Evolutionary conservation across 2,797 vertebrate species (phyloP).

Genomic region (Poecilia wingei): DNA sequence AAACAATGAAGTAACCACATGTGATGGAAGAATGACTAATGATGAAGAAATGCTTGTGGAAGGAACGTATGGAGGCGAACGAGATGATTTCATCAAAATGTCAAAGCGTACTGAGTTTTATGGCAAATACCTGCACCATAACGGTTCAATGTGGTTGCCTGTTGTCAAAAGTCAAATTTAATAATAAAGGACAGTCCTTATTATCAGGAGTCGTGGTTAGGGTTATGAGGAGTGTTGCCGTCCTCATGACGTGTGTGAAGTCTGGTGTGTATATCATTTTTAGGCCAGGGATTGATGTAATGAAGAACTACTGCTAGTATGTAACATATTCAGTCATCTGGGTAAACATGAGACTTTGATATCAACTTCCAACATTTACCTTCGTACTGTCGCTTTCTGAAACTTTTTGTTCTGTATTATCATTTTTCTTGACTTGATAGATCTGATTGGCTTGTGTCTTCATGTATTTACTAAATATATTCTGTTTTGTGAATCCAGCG

Average conservation of each 20-base stretch:
- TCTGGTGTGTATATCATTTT: slow-evolving; percentile 23
- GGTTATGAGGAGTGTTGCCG: background rate
- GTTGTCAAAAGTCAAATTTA: background rate
- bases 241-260: slow-evolving; percentile 24
- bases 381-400: slow-evolving; percentile 14
- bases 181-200: background rate
- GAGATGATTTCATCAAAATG: slow-evolving; percentile 43
- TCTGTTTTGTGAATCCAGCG: background rate
- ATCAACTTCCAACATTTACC: slow-evolving; percentile 32
- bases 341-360: slow-evolving; percentile 19
- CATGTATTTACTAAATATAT: background rate
- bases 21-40: background rate
- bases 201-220: slow-evolving; percentile 16
- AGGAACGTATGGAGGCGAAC: slow-evolving; percentile 8
- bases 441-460: background rate
- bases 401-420: too few relatives aligned
- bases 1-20: background rate
- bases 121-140: slow-evolving; percentile 11
- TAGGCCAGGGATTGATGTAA: slow-evolving; percentile 9
- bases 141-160: background rate
- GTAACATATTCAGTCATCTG: slow-evolving; percentile 20
- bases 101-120: slow-evolving; percentile 49
- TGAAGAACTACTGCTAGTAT: slow-evolving; percentile 23
- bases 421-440: background rate
- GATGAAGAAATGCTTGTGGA: background rate